Percentiles rank a stretch among this genome's conserved stretches.
phyloP scores from a whole-genome alignment of 2,113 vertebrate species.

The Rhinoderma darwinii region DNA sequence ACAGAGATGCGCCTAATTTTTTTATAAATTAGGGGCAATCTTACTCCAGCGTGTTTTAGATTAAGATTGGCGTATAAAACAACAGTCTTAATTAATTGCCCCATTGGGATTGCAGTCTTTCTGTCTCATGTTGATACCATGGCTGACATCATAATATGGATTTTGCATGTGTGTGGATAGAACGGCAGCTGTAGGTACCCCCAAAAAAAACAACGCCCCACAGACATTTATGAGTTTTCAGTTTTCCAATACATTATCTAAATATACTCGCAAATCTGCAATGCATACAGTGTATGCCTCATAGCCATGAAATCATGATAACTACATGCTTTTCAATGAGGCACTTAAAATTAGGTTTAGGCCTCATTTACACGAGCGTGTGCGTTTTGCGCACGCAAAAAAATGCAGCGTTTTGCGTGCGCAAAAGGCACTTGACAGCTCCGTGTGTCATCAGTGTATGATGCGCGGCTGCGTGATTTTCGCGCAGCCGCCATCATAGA shows the following conservation, averaged over 20 bases:
- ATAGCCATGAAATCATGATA: background rate
- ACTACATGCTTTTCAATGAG: background rate
- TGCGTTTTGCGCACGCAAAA: too few species aligned
- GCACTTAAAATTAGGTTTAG: slow-evolving; percentile 4
- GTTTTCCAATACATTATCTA: background rate
- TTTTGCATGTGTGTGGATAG: background rate
- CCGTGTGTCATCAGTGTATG: too few species aligned
- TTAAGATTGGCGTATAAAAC: too few species aligned
- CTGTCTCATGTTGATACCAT: background rate
- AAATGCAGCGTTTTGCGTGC: too few species aligned
- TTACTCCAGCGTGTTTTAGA: too few species aligned
- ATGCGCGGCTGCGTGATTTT: too few species aligned
- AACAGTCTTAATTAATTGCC: too few species aligned
- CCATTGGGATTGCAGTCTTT: background rate
- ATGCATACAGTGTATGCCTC: background rate
- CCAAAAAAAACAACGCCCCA: background rate
- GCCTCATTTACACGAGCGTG: too few species aligned
- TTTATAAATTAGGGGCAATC: too few species aligned
- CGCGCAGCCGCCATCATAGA: too few species aligned
- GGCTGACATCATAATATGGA: background rate
- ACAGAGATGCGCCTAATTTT: too few species aligned
- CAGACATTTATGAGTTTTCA: background rate
- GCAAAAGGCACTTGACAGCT: too few species aligned
- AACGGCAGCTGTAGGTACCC: background rate
- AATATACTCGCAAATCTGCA: background rate